Evolutionary conservation across 1,140 invertebrate species (phyloP).

Genomic region (Stratiolaelaps scimitus): DNA sequence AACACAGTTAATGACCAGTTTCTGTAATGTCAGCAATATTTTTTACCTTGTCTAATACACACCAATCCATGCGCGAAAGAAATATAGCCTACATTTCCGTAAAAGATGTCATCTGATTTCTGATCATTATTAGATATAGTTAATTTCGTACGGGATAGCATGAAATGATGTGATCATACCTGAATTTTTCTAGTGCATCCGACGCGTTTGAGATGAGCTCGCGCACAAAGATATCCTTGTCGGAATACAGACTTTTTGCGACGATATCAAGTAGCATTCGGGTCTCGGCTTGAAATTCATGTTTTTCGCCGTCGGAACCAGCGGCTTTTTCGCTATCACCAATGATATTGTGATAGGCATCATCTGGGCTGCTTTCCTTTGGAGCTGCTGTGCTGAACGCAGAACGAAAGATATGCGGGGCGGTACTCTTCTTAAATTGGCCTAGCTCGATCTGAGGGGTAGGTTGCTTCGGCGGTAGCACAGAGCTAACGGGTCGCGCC

Average conservation of each 20-base stretch:
- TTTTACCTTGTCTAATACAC: no score
- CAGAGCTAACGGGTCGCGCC: no score
- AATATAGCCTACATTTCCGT: no score
- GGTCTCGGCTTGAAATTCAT: conserved; percentile 88
- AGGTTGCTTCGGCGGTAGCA: no score
- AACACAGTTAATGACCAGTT: no score
- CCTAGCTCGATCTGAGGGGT: no score
- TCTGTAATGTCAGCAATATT: no score
- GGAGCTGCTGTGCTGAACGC: conserved; percentile 12
- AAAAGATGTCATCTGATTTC: no score
- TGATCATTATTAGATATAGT: no score
- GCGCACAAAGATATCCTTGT: conserved; percentile 91
- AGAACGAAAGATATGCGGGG: not conserved
- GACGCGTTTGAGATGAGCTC: conserved; percentile 93
- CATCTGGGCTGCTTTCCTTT: conserved; percentile 21
- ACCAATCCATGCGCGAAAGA: no score
- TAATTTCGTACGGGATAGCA: conserved; percentile 39
- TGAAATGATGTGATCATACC: conserved; percentile 41
- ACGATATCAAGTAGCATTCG: conserved; percentile 90
- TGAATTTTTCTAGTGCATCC: conserved; percentile 87
- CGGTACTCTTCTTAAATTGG: no score
- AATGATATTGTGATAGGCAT: conserved; percentile 40
- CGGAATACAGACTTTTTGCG: conserved; percentile 88
- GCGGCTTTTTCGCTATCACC: conserved; percentile 38
- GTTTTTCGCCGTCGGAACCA: conserved; percentile 40